Conservation (phyloP, 37 sponge, comb jelly and placozoan species). For the Haliclona indistincta region DNA sequence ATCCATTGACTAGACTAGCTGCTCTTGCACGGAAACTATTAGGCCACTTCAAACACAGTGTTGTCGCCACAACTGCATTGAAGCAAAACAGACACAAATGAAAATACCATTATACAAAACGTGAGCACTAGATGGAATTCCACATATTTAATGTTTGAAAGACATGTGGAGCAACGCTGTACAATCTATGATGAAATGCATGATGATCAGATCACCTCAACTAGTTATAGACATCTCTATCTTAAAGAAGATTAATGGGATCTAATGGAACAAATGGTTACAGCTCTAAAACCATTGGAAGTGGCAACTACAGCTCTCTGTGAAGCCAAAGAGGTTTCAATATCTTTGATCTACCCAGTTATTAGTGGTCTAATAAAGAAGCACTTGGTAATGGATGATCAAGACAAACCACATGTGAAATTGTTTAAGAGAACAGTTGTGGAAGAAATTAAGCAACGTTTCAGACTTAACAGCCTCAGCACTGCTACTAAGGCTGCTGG, state of each 20-base stretch:
- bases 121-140: neutral
- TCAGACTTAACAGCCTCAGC: neutral
- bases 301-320: slow-evolving; percentile 2
- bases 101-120: neutral
- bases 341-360: slow-evolving; percentile 5
- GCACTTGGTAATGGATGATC: neutral
- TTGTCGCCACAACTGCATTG: slow-evolving; percentile 3
- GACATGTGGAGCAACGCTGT: neutral
- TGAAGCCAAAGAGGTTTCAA: neutral
- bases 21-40: neutral
- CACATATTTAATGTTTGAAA: neutral
- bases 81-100: neutral
- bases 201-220: slow-evolving; percentile 1
- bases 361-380: neutral
- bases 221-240: neutral
- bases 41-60: slow-evolving; percentile 21
- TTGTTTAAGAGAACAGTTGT: neutral
- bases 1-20: neutral
- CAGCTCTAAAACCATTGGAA: neutral
- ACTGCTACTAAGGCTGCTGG: neutral
- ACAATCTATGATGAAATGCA: neutral
- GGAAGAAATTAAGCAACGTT: neutral
- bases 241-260: slow-evolving; percentile 3
- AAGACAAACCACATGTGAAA: neutral
- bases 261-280: neutral